Base-by-base conservation (phyloP, 1,140 invertebrate species). In the Agraylea sexmaculata region DNA sequence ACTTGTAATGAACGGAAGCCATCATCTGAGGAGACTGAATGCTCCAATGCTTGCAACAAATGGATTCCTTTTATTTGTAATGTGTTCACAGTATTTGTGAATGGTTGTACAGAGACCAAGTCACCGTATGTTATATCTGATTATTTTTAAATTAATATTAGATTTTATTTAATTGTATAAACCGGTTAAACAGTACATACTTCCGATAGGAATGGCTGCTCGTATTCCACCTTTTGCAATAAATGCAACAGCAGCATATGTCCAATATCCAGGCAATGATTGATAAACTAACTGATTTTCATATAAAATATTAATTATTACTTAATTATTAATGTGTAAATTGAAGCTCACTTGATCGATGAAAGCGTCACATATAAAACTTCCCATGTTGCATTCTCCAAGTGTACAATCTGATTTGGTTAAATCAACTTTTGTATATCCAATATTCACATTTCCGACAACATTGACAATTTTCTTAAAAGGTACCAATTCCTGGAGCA, bases 321-420 rank as follows among this genome's bases (percentile, higher is more conserved):
- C 19, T 16, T 35, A 20, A 20, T 16, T 35, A 16, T 18, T 35
- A 16, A 16, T 32, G 15, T 10, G 30, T 10, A 8, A 32, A 15
- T 10, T 6, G 13, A n/a, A 32, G 19, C 63, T 51, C 51, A 74
- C 75, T 17, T 58, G 47, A 50, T 75, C 61, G 2, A 81, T 64
- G 58, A 77, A 71, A 0, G 76, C 70, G 50, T 83, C 78, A 1
- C 73, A 67, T 25, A 80, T 62, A 20, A 80, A 66, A 53, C 79
- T 80, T 21, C 79, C 81, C 28, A 84, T 49, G 42, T 77, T 81
- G 49, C 80, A 84, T 57, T 84, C 81, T 1, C 48, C 51, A 2
- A 45, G 46, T 17, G 63, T 47, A 49, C 80, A 82, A 2, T 56
- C 51, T 8, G 55, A 50, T 34, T 66, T 69, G 11, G 62, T 57